These are phyloP conservation scores for Sebastes cheni DNA, from an alignment of 2,797 vertebrate species.

Conservation along the genomic window DNA sequence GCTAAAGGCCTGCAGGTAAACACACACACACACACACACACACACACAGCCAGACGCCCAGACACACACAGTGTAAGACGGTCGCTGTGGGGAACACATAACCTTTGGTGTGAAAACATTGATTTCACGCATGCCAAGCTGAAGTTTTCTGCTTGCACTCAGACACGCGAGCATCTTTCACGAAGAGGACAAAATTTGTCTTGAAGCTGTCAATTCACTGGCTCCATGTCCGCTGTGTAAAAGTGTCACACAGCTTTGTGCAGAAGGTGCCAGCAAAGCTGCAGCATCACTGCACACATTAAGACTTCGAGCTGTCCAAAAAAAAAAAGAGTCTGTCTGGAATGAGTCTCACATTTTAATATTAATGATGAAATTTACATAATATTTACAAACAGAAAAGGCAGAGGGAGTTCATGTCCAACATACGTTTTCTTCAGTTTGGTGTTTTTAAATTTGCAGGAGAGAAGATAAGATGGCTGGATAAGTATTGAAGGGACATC, in stretches of 20 bases:
- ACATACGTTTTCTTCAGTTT: neutral
- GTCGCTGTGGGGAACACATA: conserved; percentile 53
- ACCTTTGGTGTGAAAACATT: conserved; percentile 74
- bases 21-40: conserved; percentile 84
- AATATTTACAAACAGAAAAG: neutral
- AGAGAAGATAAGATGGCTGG: neutral
- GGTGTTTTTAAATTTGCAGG: conserved; percentile 18
- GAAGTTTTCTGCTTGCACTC: conserved; percentile 44
- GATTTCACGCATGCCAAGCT: conserved; percentile 71
- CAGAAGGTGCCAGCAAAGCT: conserved; percentile 29
- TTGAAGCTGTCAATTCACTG: conserved; percentile 55
- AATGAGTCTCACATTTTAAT: conserved; percentile 15
- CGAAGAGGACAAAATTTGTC: conserved; percentile 44
- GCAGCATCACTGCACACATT: conserved; percentile 41
- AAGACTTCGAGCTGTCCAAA: neutral
- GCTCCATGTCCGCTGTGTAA: conserved; percentile 29
- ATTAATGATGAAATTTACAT: conserved; percentile 15
- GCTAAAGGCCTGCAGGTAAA: conserved; percentile 84
- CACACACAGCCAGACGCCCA: conserved; percentile 65
- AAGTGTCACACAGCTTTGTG: conserved; percentile 18
- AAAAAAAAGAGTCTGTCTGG: neutral
- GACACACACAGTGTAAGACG: conserved; percentile 29
- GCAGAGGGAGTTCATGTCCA: neutral
- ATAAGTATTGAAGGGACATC: conserved; percentile 17
- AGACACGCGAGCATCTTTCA: conserved; percentile 51